Percentiles rank a stretch among this genome's conserved stretches.
Evolutionary conservation across 2,888 invertebrate species (phyloP).

Genomic region (Lasioglossum vierecki): DNA sequence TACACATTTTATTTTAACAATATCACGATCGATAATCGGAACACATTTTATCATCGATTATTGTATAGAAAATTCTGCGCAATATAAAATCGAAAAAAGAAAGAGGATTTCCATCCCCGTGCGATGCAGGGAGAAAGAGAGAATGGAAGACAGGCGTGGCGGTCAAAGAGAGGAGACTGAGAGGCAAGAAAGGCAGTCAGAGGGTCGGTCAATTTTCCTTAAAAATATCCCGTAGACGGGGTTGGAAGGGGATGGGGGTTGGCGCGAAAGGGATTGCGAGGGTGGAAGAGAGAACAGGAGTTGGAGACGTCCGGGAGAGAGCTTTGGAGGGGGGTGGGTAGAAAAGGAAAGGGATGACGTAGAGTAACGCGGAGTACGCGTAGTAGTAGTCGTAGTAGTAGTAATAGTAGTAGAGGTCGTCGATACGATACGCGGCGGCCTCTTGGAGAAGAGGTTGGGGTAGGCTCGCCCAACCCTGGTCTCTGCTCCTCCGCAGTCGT

Average conservation of each 20-base stretch:
- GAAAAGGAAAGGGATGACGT: slow-evolving; percentile 71
- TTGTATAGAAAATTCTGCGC: no score
- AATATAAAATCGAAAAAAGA: no score
- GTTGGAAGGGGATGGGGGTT: neutral
- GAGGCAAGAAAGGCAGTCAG: slow-evolving; percentile 48
- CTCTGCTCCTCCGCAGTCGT: neutral
- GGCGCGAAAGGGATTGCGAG: neutral
- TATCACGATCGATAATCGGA: no score
- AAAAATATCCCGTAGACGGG: slow-evolving; percentile 75
- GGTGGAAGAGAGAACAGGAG: slow-evolving; percentile 10
- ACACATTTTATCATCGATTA: no score
- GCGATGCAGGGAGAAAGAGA: neutral
- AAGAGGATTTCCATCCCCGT: neutral
- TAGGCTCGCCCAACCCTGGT: slow-evolving; percentile 78
- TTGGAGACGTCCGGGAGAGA: slow-evolving; percentile 25
- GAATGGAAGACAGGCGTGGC: slow-evolving; percentile 5
- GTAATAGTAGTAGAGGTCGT: slow-evolving; percentile 79
- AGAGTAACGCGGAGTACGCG: slow-evolving; percentile 61
- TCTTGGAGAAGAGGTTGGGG: slow-evolving; percentile 82
- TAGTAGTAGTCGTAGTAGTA: slow-evolving; percentile 72
- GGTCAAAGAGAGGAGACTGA: slow-evolving; percentile 33
- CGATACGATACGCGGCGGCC: slow-evolving; percentile 80
- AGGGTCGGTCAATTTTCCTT: slow-evolving; percentile 73
- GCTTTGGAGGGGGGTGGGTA: slow-evolving; percentile 3
- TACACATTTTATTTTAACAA: no score